phyloP scores from a whole-genome alignment of 2,797 vertebrate species.

The Lagodon rhomboides region DNA sequence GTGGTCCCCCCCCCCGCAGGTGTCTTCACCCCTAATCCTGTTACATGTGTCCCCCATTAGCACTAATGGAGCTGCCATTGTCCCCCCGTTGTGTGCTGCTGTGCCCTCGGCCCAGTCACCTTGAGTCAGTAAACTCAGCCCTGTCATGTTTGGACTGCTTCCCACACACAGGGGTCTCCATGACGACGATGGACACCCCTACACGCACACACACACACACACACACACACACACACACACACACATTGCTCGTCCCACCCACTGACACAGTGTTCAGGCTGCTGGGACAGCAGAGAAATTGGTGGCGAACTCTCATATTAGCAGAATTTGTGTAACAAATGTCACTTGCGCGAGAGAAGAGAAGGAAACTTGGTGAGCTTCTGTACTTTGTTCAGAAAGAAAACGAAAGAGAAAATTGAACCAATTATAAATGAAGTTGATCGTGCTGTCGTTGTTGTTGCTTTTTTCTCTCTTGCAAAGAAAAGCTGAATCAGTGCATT shows the following conservation, averaged over 20 bases:
- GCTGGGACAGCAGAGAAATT: constrained; percentile 11
- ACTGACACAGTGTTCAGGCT: constrained; percentile 12
- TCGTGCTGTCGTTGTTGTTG: background rate
- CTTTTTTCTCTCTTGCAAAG: background rate
- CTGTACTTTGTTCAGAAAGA: background rate
- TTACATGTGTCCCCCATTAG: constrained; percentile 87
- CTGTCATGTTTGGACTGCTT: constrained; percentile 84
- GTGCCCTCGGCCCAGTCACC: constrained; percentile 74
- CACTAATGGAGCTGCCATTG: constrained; percentile 83
- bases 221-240: constrained; percentile 54
- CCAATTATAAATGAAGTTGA: background rate
- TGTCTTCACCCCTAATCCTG: constrained; percentile 81
- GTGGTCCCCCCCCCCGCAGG: constrained; percentile 80
- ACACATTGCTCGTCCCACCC: constrained; percentile 17
- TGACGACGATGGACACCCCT: constrained; percentile 64
- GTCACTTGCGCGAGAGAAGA: background rate
- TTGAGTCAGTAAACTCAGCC: constrained; percentile 82
- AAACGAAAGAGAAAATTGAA: background rate
- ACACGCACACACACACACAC: constrained; percentile 52
- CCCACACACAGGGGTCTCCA: constrained; percentile 83
- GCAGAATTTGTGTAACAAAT: background rate
- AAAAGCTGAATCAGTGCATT: background rate
- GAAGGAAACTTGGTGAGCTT: background rate
- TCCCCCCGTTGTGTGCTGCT: constrained; percentile 68
- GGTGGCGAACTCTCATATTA: background rate